Percentiles rank a stretch among this genome's conserved stretches.
These are phyloP conservation scores for Natrix natrix DNA, from an alignment of 2,797 vertebrate genomes.

Conservation along the genomic window DNA sequence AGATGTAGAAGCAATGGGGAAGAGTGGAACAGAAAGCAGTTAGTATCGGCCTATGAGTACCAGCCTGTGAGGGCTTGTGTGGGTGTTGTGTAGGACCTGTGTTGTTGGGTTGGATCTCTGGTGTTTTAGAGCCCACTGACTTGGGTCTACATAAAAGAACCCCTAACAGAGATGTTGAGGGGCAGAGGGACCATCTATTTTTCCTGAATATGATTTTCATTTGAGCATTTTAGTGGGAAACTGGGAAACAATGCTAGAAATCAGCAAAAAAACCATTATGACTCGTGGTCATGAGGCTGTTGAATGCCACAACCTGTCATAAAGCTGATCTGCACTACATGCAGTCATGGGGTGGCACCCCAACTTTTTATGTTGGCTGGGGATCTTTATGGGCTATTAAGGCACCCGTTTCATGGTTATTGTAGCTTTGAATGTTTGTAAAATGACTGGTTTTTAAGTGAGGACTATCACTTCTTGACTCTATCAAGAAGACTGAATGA, in stretches of 20 bases:
- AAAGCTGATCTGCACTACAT: neutral
- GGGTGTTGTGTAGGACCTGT: neutral
- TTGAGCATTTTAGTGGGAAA: neutral
- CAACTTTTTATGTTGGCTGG: neutral
- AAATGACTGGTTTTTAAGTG: neutral
- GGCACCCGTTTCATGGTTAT: neutral
- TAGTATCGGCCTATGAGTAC: neutral
- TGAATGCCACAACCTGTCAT: neutral
- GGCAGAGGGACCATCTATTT: neutral
- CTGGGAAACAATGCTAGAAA: neutral
- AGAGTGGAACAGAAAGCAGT: neutral
- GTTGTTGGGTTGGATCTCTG: neutral
- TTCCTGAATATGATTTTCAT: neutral
- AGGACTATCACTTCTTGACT: neutral
- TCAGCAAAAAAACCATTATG: neutral
- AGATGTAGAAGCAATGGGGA: neutral
- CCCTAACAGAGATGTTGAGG: neutral
- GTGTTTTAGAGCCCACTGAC: neutral
- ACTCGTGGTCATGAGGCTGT: neutral
- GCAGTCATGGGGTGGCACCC: neutral
- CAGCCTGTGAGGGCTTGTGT: neutral
- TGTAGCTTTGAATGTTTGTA: neutral
- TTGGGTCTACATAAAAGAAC: neutral
- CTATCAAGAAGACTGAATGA: neutral
- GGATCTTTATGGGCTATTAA: neutral